Base-by-base conservation (phyloP, 2,113 vertebrate genomes). In the Upupa epops region DNA sequence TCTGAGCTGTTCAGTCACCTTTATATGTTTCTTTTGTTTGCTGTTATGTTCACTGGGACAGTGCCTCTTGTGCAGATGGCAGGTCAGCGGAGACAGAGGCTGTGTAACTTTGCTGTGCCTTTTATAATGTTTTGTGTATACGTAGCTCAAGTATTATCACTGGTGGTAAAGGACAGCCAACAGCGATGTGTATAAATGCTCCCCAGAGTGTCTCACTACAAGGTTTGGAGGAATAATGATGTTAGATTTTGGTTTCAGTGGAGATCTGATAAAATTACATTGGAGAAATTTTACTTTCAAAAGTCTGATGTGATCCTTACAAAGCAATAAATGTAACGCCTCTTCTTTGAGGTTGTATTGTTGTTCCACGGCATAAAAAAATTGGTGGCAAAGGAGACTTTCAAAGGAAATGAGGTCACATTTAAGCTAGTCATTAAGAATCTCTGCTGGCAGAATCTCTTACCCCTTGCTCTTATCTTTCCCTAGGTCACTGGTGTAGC, bases 161-260 rank as follows among this genome's bases (percentile, higher is more conserved):
- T 92, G 58, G 78, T 90, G 87, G 76, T 65, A 97, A 93, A 94
- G 95, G 92, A 96, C 91, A 94, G 32, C 83, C 70, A 93, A 81
- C 80, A 74, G 32, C 81, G 75, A 88, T 78, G 84, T 89, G 46
- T 89, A 69, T 68, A 89, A 93, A 92, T 68, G 37, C 72, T 95
- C 91, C 77, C 91, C 3, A 5, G 80, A 95, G 87, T 74, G 87
- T 82, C 84, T 69, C 72, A 48, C 90, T 86, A 89, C 64, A 75
- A 74, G 70, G 70, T 89, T 96, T 92, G 92, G 78, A 95, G 92
- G 63, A 90, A 69, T 86, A 92, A 88, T 95, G 82, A 68, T 54
- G 69, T 96, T 94, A 96, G 79, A 82, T 93, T 95, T 96, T 2
- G 15, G 69, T 86, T 96, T 93, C 86, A 92, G 74, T 65, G 82